Conservation (phyloP, 1,140 invertebrate genomes). For the Bombus confusus region DNA sequence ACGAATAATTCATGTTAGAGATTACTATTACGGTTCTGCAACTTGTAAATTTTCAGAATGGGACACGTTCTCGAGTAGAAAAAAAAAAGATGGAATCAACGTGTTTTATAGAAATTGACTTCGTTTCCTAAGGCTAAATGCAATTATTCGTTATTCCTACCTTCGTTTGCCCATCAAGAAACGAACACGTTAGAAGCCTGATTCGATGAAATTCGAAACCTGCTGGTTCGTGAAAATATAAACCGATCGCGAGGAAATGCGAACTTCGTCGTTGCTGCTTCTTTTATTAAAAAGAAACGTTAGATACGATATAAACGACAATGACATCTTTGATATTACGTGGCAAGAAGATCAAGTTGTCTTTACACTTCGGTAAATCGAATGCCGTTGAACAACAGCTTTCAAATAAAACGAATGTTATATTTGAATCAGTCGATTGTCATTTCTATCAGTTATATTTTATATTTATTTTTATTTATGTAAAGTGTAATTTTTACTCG, state of each 20-base stretch:
- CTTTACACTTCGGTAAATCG: too few species aligned
- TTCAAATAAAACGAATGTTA: too few species aligned
- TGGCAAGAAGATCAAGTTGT: not conserved
- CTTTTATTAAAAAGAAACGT: not conserved
- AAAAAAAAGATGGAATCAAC: not conserved
- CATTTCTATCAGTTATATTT: too few species aligned
- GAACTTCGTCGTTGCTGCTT: not conserved
- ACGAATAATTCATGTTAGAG: too few species aligned
- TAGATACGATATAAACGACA: not conserved
- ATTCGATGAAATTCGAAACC: not conserved
- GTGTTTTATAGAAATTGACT: not conserved
- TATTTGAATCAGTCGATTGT: too few species aligned
- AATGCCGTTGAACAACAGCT: too few species aligned
- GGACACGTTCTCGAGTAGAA: too few species aligned
- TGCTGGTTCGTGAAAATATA: not conserved
- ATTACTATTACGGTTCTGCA: too few species aligned
- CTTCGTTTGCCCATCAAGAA: not conserved
- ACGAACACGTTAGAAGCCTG: not conserved
- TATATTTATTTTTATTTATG: too few species aligned
- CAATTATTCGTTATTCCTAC: not conserved
- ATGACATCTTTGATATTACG: not conserved
- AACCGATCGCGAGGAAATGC: not conserved
- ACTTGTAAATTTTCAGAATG: too few species aligned
- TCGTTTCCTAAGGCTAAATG: not conserved
- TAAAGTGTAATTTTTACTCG: not conserved